Conservation (phyloP, 1,140 invertebrate species). For the Aphaenogaster ashmeadi region DNA sequence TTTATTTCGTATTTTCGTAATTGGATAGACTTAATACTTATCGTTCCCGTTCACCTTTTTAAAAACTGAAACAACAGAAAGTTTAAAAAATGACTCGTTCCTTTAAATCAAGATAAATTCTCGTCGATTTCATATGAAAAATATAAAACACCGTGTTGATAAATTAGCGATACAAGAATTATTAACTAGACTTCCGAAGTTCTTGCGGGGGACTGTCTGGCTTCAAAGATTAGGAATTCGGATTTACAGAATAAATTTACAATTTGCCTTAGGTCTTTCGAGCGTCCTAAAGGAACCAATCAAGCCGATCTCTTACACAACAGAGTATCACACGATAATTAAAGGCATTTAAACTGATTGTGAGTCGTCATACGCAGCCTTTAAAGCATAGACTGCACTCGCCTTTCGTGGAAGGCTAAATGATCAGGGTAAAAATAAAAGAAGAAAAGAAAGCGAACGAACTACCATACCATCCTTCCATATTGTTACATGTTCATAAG, state of each 20-base stretch:
- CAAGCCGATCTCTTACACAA: neutral
- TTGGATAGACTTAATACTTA: neutral
- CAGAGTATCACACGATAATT: conserved; percentile 12
- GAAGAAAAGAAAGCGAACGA: conserved; percentile 25
- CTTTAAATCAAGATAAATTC: conserved; percentile 3
- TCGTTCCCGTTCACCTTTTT: neutral
- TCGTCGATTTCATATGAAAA: neutral
- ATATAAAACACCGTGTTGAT: neutral
- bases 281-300: conserved; percentile 26
- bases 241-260: conserved; percentile 13
- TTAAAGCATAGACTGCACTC: conserved; percentile 45
- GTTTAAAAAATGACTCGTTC: neutral
- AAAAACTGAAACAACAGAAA: conserved; percentile 13
- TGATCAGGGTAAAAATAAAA: conserved; percentile 57
- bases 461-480: neutral
- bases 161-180: neutral
- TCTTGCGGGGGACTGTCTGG: neutral
- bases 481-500: conserved; percentile 11
- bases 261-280: conserved; percentile 10
- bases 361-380: conserved; percentile 18
- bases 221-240: neutral
- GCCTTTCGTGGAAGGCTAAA: conserved; percentile 35
- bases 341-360: conserved; percentile 8
- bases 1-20: conserved; percentile 43
- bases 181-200: conserved; percentile 24